Evolutionary conservation across 2,113 vertebrate genomes (phyloP).

Genomic region (Archilochus colubris): DNA sequence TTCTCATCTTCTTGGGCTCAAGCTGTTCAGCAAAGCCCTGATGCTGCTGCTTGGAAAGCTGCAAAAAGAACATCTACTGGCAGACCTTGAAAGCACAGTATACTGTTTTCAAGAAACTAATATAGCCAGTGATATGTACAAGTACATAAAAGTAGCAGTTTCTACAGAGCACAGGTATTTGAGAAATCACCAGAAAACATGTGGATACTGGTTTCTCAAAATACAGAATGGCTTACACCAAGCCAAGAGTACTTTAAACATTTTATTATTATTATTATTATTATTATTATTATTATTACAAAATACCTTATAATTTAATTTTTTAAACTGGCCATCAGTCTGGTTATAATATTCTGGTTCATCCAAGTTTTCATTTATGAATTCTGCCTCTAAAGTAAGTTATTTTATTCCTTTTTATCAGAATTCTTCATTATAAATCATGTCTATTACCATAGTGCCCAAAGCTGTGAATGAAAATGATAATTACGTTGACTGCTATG

Average conservation of each 20-base stretch:
- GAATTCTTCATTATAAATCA: conserved; percentile 26
- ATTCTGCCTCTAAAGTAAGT: not conserved
- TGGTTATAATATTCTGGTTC: not conserved
- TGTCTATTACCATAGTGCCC: not conserved
- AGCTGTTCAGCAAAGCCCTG: not conserved
- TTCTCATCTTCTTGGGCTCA: not conserved
- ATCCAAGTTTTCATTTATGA: not conserved
- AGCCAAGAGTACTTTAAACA: not conserved
- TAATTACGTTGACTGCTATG: not conserved
- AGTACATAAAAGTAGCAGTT: not conserved
- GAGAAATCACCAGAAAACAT: not conserved
- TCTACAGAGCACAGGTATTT: not conserved
- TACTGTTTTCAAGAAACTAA: not conserved
- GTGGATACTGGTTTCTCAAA: not conserved
- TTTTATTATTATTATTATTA: not conserved
- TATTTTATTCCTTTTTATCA: conserved; percentile 18
- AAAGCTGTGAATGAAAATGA: not conserved
- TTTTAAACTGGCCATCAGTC: not conserved
- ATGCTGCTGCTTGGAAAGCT: not conserved
- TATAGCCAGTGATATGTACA: not conserved
- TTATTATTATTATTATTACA: not conserved
- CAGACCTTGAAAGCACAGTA: not conserved
- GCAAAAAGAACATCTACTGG: not conserved
- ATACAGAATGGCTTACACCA: not conserved
- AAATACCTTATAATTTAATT: not conserved